phyloP scores from a whole-genome alignment of 2,888 invertebrate genomes.

The Caprella mutica region DNA sequence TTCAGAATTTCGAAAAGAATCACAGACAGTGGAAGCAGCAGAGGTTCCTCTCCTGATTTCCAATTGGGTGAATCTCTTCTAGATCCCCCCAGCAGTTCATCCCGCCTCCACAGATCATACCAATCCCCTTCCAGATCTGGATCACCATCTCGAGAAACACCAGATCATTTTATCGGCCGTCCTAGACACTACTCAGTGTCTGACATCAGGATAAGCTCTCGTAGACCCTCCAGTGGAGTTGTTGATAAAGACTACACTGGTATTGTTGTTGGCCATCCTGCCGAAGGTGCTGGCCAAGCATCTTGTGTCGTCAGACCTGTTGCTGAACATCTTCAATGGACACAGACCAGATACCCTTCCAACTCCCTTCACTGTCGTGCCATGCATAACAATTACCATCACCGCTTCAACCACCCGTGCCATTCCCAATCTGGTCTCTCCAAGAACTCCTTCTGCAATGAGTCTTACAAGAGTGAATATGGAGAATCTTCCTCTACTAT shows the following conservation, averaged over 20 bases:
- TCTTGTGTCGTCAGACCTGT: too few relatives aligned
- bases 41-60: conserved; percentile 39
- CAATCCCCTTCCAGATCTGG: conserved; percentile 39
- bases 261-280: too few relatives aligned
- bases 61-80: conserved; percentile 42
- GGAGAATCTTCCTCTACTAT: neutral
- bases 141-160: conserved; percentile 38
- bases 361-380: conserved; percentile 9
- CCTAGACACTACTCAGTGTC: conserved; percentile 15
- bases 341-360: conserved; percentile 25
- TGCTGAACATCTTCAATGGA: too few relatives aligned
- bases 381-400: too few relatives aligned
- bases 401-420: too few relatives aligned
- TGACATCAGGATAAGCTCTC: conserved; percentile 6
- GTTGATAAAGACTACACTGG: too few relatives aligned
- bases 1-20: too few relatives aligned
- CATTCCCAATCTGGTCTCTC: neutral
- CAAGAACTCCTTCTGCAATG: neutral
- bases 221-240: too few relatives aligned
- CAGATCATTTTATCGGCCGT: conserved; percentile 38
- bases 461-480: too few relatives aligned
- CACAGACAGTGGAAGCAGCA: conserved; percentile 29
- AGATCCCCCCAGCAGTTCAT: conserved; percentile 40
- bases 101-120: conserved; percentile 37
- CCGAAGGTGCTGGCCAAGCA: too few relatives aligned